phyloP scores from a whole-genome alignment of 2,888 invertebrate genomes.

The Allygus modestus region DNA sequence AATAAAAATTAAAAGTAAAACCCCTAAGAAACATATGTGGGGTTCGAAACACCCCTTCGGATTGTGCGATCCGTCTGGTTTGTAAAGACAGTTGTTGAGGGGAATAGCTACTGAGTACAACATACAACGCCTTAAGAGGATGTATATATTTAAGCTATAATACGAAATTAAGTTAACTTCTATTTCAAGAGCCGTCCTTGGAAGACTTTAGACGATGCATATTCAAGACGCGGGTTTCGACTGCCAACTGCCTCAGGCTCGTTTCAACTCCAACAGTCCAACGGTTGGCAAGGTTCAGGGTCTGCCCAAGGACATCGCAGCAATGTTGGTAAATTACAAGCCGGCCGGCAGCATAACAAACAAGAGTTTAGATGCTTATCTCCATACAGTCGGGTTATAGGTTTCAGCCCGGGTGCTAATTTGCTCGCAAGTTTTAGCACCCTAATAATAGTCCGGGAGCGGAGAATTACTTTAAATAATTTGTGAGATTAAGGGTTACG shows the following conservation, averaged over 20 bases:
- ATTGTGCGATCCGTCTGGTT: too few species aligned
- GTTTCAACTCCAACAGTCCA: not conserved
- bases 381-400: conserved; percentile 6
- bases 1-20: too few species aligned
- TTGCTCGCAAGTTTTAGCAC: conserved; percentile 1
- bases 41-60: too few species aligned
- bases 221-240: not conserved
- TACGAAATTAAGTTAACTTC: too few species aligned
- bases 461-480: not conserved
- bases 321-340: conserved; percentile 34
- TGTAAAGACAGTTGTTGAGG: too few species aligned
- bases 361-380: conserved; percentile 27
- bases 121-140: too few species aligned
- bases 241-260: not conserved
- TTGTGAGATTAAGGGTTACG: too few species aligned
- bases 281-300: conserved; percentile 22
- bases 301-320: not conserved
- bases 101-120: too few species aligned
- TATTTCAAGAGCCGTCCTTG: not conserved
- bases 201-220: not conserved
- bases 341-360: conserved; percentile 39
- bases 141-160: too few species aligned
- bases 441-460: not conserved
- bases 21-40: too few species aligned
- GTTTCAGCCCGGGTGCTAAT: not conserved